Evolutionary conservation across 1,140 invertebrate species (phyloP), one percentile per base, ranked within the genome.

Genomic region (Drosophila kepulauana): DNA sequence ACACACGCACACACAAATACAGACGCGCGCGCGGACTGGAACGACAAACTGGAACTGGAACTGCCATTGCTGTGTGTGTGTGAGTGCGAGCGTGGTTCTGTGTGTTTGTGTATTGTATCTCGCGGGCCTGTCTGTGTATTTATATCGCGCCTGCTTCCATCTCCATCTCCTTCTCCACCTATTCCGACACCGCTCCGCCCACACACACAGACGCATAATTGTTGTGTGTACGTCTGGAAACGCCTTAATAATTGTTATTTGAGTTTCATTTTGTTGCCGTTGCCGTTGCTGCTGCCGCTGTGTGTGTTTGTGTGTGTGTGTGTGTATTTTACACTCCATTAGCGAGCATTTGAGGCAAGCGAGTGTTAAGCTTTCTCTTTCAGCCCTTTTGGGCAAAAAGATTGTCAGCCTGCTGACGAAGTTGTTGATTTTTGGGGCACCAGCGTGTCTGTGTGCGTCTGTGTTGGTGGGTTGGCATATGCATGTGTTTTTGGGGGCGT

Each of bases 191-290:
- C 86, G 75, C 86, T 78, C 86, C 64, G 35, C 70, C 65, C 72
- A 81, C 85, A 89, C 78, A 89, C 86, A 85, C 73, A 51, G 62
- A 49, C 75, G 67, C 71, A 81, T 81, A 89, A 87, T 87, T 87
- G 84, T 89, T 89, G 77, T 88, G 85, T 88, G 89, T 72, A 74
- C 72, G 90, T 91, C 90, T 91, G 90, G 90, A 81, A 91, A 91
- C 90, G 90, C 90, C 90, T 91, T 91, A 82, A 91, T 91, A 91
- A 91, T 91, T 91, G 86, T 90, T 91, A 87, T 91, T 91, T 91
- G 85, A 91, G 85, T 90, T 89, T 79, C 85, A 79, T 91, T 91
- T 91, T 89, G 77, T 77, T 81, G 81, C 73, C 66, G 38, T 51
- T 59, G 72, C 54, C 38, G 16, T 33, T 63, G 28, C 57, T 25